Conservation (phyloP, 2,113 vertebrate species). For the Cyanistes caeruleus region DNA sequence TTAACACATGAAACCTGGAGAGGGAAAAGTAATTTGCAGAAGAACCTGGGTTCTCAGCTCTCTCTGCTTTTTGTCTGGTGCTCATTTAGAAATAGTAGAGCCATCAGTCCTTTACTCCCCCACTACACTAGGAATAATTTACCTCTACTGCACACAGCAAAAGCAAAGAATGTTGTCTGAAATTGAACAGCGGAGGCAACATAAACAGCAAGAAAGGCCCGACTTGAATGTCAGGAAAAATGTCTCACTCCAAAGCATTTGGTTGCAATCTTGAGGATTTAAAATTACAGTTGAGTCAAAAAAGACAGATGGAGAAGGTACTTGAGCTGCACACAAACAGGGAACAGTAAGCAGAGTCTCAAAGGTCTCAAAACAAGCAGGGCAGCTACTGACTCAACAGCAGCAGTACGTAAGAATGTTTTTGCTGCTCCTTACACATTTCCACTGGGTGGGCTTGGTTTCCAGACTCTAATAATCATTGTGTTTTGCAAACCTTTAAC, state of each 20-base stretch:
- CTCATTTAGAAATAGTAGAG: background rate
- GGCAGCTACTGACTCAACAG: background rate
- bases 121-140: background rate
- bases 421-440: conserved; percentile 26
- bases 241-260: background rate
- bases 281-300: background rate
- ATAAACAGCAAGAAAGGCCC: background rate
- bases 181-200: background rate
- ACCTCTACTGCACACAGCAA: background rate
- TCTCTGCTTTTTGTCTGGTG: background rate
- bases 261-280: background rate
- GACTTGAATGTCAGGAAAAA: background rate
- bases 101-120: background rate
- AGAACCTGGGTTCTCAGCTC: background rate
- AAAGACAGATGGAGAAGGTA: background rate
- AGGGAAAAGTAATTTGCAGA: background rate
- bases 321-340: background rate
- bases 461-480: conserved; percentile 55
- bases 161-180: background rate
- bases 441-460: conserved; percentile 16
- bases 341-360: background rate
- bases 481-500: conserved; percentile 50
- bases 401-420: background rate
- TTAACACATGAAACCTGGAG: background rate
- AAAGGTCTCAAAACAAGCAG: background rate